Base-by-base conservation (phyloP, 1,140 invertebrate species). In the Nasonia giraulti region DNA sequence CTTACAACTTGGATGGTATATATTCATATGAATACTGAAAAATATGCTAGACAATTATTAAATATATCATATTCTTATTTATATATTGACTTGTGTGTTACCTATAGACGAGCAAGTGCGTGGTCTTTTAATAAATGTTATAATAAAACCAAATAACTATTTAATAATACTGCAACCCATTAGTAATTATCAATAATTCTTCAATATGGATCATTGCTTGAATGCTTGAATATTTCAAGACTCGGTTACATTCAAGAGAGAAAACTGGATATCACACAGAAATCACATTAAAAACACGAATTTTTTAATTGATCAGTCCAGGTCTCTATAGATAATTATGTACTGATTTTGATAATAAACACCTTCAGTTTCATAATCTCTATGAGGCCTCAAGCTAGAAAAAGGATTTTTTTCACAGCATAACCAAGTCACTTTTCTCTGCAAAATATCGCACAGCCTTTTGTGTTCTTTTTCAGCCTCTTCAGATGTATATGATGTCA, bases 321-420 rank as follows among this genome's bases (percentile, higher is more conserved):
- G 88, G 82, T 89, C 88, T 14, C 85, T 55, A 81, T 91, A 92
- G 78, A 91, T 86, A 78, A 88, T 88, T 50, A 92, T 8, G 85
- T 88, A 91, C 27, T 91, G 88, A 88, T 92, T 92, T 62, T 89
- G 89, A 86, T 91, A 91, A 82, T 87, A 91, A 74, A 91, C 83
- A 0, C 83, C 86, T 47, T 90, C 90, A 33, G 74, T 87, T 66
- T 90, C 90, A 86, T 89, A 90, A 86, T 91, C 89, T 85, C 91
- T 90, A 55, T 89, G 87, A 4, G 91, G 91, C 86, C 89, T 89
- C 33, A 91, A 80, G 85, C 91, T 91, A 0, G 88, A 89, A 80
- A 90, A 93, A 33, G 88, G 88, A 88, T 93, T 93, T 33, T 80
- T 78, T 80, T 88, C 87, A 12, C 84, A 87, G 20, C 76, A 89